phyloP scores from a whole-genome alignment of 2,888 invertebrate species.

The Polia nebulosa region DNA sequence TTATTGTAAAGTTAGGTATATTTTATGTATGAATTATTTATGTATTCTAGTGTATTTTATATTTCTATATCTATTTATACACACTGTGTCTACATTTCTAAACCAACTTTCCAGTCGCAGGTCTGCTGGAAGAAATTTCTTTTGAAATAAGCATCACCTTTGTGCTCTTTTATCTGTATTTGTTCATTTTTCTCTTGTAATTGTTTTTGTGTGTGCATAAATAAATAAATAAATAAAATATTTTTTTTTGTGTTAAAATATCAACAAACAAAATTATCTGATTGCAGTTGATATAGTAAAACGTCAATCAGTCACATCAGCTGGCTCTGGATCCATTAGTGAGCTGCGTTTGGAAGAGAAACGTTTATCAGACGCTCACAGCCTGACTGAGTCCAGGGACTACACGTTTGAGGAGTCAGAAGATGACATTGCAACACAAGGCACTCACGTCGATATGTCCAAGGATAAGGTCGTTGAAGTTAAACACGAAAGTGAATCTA shows the following conservation, averaged over 20 bases:
- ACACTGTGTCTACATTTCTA: too few relatives aligned
- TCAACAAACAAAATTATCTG: not conserved
- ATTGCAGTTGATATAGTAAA: constrained; percentile 79
- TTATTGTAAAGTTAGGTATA: too few relatives aligned
- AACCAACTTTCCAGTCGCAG: too few relatives aligned
- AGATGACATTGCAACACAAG: constrained; percentile 88
- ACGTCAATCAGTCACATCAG: constrained; percentile 88
- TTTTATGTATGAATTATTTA: too few relatives aligned
- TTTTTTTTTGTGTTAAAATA: not conserved
- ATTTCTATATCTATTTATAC: too few relatives aligned
- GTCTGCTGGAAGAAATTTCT: too few relatives aligned
- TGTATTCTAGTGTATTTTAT: too few relatives aligned
- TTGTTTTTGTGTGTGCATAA: too few relatives aligned
- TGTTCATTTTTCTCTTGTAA: too few relatives aligned
- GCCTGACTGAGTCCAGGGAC: constrained; percentile 88
- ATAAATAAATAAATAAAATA: too few relatives aligned
- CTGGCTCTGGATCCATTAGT: constrained; percentile 84
- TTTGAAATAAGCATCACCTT: too few relatives aligned
- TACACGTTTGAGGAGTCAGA: constrained; percentile 90
- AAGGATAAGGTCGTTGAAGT: constrained; percentile 77
- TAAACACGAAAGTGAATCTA: constrained; percentile 77
- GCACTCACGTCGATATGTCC: constrained; percentile 82
- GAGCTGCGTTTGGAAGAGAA: constrained; percentile 88
- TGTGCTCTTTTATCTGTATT: too few relatives aligned
- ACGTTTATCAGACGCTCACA: constrained; percentile 87